Evolutionary conservation across 2,888 invertebrate species (phyloP).

Genomic region (Lottia gigantea): DNA sequence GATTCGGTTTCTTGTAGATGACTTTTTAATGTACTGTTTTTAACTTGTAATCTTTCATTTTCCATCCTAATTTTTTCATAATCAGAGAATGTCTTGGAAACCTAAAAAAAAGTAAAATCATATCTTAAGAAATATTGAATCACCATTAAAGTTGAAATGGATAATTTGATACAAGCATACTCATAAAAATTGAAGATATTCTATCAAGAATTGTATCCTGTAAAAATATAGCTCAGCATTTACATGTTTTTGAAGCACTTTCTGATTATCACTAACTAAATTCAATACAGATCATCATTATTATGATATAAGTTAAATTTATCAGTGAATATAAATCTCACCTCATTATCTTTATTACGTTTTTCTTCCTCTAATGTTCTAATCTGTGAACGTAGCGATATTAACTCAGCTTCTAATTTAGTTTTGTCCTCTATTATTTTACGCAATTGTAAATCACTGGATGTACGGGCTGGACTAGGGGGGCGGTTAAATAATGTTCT

Average conservation of each 20-base stretch:
- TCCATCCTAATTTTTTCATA: slow-evolving; percentile 42
- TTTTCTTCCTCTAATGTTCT: slow-evolving; percentile 46
- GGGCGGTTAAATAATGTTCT: slow-evolving; percentile 30
- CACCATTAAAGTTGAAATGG: no score
- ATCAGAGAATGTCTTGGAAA: slow-evolving; percentile 40
- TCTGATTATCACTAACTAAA: no score
- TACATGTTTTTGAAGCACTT: no score
- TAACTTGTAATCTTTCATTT: slow-evolving; percentile 50
- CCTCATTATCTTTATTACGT: slow-evolving; percentile 45
- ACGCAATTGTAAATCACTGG: slow-evolving; percentile 54
- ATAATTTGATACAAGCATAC: no score
- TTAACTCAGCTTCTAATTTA: slow-evolving; percentile 55
- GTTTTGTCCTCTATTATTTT: slow-evolving; percentile 60
- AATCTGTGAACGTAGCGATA: slow-evolving; percentile 45
- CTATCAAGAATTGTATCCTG: no score
- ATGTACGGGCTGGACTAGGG: slow-evolving; percentile 47
- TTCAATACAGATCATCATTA: no score
- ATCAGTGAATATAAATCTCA: slow-evolving; percentile 12
- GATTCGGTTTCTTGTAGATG: slow-evolving; percentile 50
- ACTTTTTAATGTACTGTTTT: slow-evolving; percentile 49
- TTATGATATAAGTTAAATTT: no score
- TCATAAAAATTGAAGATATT: no score
- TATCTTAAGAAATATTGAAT: no score
- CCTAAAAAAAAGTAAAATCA: slow-evolving; percentile 27
- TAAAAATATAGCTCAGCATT: no score